Evolutionary conservation across 2,113 vertebrate species (phyloP).

Genomic region (Platysteira castanea): DNA sequence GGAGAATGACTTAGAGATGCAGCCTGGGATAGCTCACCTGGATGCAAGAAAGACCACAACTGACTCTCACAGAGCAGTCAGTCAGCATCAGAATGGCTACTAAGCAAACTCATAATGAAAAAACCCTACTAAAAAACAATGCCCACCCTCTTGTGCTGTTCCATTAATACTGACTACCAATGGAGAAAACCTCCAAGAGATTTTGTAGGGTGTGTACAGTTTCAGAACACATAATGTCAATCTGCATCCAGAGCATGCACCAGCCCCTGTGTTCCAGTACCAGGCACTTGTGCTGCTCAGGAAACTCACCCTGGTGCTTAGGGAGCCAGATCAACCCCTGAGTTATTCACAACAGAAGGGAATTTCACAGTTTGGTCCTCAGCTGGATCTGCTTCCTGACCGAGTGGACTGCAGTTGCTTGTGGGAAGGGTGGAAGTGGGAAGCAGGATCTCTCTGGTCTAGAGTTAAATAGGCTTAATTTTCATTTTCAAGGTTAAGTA

Average conservation of each 20-base stretch:
- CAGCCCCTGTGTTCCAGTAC: not conserved
- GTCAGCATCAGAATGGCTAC: not conserved
- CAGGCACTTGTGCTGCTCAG: not conserved
- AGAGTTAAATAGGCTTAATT: not conserved
- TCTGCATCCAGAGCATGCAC: not conserved
- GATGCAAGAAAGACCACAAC: not conserved
- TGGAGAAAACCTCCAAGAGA: not conserved
- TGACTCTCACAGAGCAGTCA: not conserved
- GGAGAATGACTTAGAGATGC: not conserved
- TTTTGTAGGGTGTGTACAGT: not conserved
- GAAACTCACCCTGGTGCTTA: not conserved
- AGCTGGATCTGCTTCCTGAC: not conserved
- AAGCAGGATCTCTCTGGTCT: not conserved
- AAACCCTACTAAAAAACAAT: not conserved
- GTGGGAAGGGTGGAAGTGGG: not conserved
- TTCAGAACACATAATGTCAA: fast-evolving
- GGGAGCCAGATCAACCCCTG: not conserved
- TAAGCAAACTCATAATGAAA: not conserved
- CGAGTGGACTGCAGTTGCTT: not conserved
- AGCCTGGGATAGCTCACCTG: not conserved
- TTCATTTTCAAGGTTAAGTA: not conserved
- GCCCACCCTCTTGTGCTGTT: not conserved
- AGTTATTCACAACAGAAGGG: fast-evolving
- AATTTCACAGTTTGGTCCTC: not conserved
- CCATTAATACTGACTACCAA: not conserved